phyloP scores from a whole-genome alignment of 2,888 invertebrate species.

The Catotricha subobsoleta region DNA sequence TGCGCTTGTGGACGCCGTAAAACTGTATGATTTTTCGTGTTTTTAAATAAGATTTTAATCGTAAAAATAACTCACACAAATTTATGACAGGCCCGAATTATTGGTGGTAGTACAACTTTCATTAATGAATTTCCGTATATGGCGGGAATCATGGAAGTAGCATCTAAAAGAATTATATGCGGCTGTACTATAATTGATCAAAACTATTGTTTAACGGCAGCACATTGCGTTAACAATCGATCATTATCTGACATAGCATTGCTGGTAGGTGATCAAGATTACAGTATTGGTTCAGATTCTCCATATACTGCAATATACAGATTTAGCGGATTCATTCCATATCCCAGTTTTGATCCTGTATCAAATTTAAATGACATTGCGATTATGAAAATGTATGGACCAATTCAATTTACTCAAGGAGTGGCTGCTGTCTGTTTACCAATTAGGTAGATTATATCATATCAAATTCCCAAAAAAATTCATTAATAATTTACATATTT shows the following conservation, averaged over 20 bases:
- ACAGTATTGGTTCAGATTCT: not conserved
- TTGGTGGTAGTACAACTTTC: not conserved
- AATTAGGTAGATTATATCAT: not conserved
- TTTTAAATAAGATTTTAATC: no score
- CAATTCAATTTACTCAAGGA: slow-evolving; percentile 1
- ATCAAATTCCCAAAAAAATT: not conserved
- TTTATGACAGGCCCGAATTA: not conserved
- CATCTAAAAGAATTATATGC: not conserved
- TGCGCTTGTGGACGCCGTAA: not conserved
- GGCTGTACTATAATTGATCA: not conserved
- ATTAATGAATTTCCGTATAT: not conserved
- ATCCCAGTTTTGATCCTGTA: not conserved
- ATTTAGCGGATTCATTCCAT: not conserved
- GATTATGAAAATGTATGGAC: not conserved
- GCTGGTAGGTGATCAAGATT: slow-evolving; percentile 2
- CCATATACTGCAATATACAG: slow-evolving; percentile 1
- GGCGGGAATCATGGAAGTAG: not conserved
- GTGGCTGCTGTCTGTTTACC: slow-evolving; percentile 2
- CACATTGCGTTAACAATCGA: not conserved
- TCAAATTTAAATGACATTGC: slow-evolving; percentile 5
- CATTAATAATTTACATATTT: not conserved
- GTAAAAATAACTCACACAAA: not conserved
- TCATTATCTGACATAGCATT: not conserved
- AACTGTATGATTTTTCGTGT: no score
- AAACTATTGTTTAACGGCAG: not conserved